Evolutionary conservation across 2,797 vertebrate species (phyloP).

Genomic region (Microtus agrestis): DNA sequence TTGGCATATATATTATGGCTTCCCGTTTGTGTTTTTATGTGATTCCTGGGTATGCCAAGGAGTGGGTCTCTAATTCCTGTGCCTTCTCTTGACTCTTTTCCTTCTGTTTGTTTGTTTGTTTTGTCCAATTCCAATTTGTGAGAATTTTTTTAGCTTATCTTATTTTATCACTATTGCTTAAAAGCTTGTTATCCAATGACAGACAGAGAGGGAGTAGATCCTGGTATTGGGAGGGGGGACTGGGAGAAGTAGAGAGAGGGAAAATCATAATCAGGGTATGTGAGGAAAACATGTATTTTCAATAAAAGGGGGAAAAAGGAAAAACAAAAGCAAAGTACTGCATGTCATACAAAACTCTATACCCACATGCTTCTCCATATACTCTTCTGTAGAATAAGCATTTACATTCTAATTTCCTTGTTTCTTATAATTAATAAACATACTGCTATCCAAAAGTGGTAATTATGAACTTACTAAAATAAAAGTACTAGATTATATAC

Average conservation of each 20-base stretch:
- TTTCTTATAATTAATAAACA: constrained; percentile 25
- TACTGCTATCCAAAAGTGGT: neutral
- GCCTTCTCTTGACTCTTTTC: neutral
- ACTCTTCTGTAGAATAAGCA: neutral
- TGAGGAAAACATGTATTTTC: too few species aligned
- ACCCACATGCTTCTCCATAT: neutral
- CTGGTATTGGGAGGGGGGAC: too few species aligned
- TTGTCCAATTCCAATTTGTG: neutral
- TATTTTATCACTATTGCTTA: neutral
- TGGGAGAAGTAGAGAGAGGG: neutral
- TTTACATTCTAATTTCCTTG: neutral
- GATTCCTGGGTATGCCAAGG: neutral
- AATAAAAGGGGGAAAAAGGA: neutral
- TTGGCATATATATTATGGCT: neutral
- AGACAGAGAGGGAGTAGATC: neutral
- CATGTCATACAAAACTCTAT: neutral
- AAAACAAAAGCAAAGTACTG: neutral
- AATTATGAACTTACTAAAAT: constrained; percentile 23
- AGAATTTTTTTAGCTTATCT: neutral
- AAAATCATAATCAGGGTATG: neutral
- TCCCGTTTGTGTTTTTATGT: neutral
- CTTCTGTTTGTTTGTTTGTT: neutral
- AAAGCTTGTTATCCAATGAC: neutral
- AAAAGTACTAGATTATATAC: neutral
- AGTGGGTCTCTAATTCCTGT: neutral